These are phyloP conservation scores for Aphodius granarius DNA, from an alignment of 2,888 invertebrate species.

Conservation along the genomic window DNA sequence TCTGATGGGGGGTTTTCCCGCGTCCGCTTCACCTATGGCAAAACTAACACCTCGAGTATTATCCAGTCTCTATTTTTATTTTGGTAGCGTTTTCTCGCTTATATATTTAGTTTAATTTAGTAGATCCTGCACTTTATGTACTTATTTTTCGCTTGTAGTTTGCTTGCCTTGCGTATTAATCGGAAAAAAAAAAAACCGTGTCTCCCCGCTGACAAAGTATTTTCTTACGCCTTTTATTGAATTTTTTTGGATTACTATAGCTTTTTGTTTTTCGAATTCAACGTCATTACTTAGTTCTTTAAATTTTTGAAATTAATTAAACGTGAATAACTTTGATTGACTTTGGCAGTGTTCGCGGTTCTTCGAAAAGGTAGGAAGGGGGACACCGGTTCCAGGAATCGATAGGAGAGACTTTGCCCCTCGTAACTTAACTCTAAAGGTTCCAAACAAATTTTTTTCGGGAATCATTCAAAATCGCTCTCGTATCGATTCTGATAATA, in stretches of 20 bases:
- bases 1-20: slow-evolving; percentile 31
- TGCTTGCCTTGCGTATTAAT: slow-evolving; percentile 26
- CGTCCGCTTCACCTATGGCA: slow-evolving; percentile 49
- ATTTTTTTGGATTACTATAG: background rate
- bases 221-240: background rate
- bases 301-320: background rate
- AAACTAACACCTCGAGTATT: slow-evolving; percentile 48
- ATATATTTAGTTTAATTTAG: slow-evolving; percentile 43
- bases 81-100: slow-evolving; percentile 40
- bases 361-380: slow-evolving; percentile 51
- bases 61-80: slow-evolving; percentile 52
- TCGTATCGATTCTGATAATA: slow-evolving; percentile 48
- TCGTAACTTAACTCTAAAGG: background rate
- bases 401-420: slow-evolving; percentile 39
- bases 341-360: slow-evolving; percentile 22
- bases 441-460: slow-evolving; percentile 17
- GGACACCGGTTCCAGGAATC: slow-evolving; percentile 49
- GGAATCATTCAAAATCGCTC: slow-evolving; percentile 14
- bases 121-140: slow-evolving; percentile 42
- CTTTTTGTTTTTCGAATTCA: background rate
- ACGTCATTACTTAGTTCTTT: background rate
- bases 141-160: slow-evolving; percentile 30
- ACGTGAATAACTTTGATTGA: slow-evolving; percentile 1
- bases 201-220: slow-evolving; percentile 36
- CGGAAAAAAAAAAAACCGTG: too few species aligned